Evolutionary conservation across 2,888 invertebrate species (phyloP).

Genomic region (Archips xylosteana): DNA sequence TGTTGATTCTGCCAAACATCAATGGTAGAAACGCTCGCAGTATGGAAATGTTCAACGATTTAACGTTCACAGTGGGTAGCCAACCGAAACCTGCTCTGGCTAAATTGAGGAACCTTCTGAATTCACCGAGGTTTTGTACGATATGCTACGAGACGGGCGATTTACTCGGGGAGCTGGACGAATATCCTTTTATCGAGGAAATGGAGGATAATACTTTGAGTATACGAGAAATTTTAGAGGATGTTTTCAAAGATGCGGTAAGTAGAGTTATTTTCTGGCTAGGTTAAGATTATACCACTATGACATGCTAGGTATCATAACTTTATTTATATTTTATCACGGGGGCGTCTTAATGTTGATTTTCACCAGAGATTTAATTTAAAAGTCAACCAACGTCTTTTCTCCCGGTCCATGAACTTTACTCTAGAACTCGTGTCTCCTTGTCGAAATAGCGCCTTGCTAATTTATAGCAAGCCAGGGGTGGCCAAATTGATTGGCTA

Average conservation of each 20-base stretch:
- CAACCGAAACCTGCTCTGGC: constrained; percentile 35
- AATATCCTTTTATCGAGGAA: constrained; percentile 20
- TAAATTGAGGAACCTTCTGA: constrained; percentile 31
- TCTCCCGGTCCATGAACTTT: too few species aligned
- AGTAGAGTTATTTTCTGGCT: background rate
- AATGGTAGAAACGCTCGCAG: constrained; percentile 6
- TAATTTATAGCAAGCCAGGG: too few species aligned
- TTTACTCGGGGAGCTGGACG: constrained; percentile 17
- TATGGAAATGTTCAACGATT: constrained; percentile 29
- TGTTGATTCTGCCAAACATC: background rate
- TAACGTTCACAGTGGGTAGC: constrained; percentile 26
- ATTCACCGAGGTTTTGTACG: constrained; percentile 32
- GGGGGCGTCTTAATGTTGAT: background rate
- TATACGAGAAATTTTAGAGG: constrained; percentile 24
- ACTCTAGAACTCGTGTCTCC: too few species aligned
- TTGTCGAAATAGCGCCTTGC: too few species aligned
- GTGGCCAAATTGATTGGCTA: too few species aligned
- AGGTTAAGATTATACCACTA: constrained; percentile 10
- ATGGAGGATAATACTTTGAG: constrained; percentile 3
- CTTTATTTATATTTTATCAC: too few species aligned
- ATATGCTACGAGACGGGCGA: constrained; percentile 29
- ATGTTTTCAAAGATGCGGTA: constrained; percentile 33
- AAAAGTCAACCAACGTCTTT: too few species aligned
- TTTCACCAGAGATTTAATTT: background rate
- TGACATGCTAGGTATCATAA: background rate